Percentiles rank a stretch among this genome's conserved stretches.
These are phyloP conservation scores for Todiramphus chloris DNA, from an alignment of 2,113 vertebrate genomes.

Conservation along the genomic window DNA sequence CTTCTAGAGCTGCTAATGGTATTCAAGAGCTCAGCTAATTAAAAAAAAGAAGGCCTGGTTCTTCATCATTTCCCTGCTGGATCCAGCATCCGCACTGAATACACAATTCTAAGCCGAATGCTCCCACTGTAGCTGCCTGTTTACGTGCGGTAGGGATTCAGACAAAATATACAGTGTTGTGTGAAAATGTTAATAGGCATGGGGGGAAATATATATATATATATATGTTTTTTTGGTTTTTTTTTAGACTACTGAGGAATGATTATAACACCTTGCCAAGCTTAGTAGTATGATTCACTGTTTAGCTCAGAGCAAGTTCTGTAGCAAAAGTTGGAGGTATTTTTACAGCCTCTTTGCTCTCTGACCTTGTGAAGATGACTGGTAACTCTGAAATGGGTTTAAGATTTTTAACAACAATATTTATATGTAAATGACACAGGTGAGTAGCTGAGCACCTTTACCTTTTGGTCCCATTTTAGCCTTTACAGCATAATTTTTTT, in stretches of 20 bases:
- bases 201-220: not conserved
- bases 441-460: not conserved
- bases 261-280: not conserved
- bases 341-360: not conserved
- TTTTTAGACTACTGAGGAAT: not conserved
- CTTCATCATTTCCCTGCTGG: not conserved
- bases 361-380: not conserved
- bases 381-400: not conserved
- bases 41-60: not conserved
- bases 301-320: not conserved
- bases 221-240: not conserved
- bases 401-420: not conserved
- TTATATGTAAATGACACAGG: not conserved
- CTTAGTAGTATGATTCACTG: not conserved
- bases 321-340: not conserved
- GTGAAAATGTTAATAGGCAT: conserved; percentile 16
- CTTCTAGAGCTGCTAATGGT: not conserved
- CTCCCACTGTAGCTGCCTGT: not conserved
- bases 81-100: not conserved
- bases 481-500: not conserved
- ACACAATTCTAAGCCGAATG: not conserved
- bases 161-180: not conserved
- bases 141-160: conserved; percentile 3
- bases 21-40: conserved; percentile 25
- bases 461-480: not conserved